Conservation (phyloP, 2,888 invertebrate species). For the Rhodophaea formosa region DNA sequence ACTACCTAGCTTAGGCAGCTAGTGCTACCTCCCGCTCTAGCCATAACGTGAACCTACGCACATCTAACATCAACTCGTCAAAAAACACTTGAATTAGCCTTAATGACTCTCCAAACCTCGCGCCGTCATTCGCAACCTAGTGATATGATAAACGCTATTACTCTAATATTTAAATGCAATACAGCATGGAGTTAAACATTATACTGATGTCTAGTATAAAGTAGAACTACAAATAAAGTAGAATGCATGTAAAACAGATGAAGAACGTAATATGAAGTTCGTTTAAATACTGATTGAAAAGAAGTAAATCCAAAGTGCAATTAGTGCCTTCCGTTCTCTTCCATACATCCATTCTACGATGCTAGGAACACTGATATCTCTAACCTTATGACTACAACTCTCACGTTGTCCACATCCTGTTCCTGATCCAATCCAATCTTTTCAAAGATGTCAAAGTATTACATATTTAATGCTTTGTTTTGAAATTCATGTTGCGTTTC, state of each 20-base stretch:
- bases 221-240: conserved; percentile 1
- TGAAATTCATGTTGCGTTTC: conserved; percentile 63
- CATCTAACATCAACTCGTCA: neutral
- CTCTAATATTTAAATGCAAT: conserved; percentile 11
- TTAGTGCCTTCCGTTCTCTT: neutral
- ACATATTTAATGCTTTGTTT: conserved; percentile 55
- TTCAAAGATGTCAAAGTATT: neutral
- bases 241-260: conserved; percentile 17
- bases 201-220: neutral
- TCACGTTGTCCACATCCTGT: conserved; percentile 3
- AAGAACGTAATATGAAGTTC: neutral
- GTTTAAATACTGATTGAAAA: neutral
- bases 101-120: neutral
- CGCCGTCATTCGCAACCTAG: neutral
- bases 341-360: neutral
- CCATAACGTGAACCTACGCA: neutral
- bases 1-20: neutral
- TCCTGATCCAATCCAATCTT: neutral
- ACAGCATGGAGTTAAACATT: neutral
- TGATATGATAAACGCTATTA: conserved; percentile 10
- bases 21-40: neutral
- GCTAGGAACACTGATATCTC: conserved; percentile 8
- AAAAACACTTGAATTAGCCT: neutral
- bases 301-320: neutral
- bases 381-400: conserved; percentile 5